Evolutionary conservation across 2,797 vertebrate species (phyloP).

Genomic region (Dicrostonyx torquatus): DNA sequence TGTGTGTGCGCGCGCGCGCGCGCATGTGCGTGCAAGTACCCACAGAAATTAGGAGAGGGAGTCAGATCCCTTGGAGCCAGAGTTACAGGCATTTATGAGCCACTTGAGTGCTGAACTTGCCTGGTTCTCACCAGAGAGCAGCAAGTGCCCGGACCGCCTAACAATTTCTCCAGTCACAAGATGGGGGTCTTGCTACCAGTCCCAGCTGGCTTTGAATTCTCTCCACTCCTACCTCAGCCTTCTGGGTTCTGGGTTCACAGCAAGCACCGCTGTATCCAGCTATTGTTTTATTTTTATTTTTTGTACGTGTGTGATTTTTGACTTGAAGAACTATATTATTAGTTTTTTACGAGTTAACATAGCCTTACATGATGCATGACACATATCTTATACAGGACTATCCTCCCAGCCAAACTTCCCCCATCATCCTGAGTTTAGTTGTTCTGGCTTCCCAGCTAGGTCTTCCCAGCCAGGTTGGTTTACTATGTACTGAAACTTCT

Average conservation of each 20-base stretch:
- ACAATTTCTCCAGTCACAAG: neutral
- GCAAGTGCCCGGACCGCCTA: neutral
- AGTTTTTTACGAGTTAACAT: neutral
- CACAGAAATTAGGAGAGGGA: neutral
- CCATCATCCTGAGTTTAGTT: neutral
- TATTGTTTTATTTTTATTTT: neutral
- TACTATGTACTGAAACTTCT: neutral
- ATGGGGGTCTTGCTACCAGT: neutral
- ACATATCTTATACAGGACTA: neutral
- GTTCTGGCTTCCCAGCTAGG: neutral
- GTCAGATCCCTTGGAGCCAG: neutral
- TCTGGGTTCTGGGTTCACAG: neutral
- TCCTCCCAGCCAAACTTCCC: neutral
- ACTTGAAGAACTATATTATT: conserved; percentile 1
- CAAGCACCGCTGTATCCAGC: neutral
- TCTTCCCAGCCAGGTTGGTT: neutral
- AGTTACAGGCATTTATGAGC: neutral
- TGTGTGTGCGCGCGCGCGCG: neutral
- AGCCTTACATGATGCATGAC: neutral
- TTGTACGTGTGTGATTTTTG: conserved; percentile 1
- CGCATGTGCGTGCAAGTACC: neutral
- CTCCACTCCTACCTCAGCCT: neutral
- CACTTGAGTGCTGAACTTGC: neutral
- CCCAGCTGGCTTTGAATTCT: neutral
- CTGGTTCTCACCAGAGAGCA: neutral